phyloP scores from a whole-genome alignment of 2,888 invertebrate species.

The Parascotia fuliginaria region DNA sequence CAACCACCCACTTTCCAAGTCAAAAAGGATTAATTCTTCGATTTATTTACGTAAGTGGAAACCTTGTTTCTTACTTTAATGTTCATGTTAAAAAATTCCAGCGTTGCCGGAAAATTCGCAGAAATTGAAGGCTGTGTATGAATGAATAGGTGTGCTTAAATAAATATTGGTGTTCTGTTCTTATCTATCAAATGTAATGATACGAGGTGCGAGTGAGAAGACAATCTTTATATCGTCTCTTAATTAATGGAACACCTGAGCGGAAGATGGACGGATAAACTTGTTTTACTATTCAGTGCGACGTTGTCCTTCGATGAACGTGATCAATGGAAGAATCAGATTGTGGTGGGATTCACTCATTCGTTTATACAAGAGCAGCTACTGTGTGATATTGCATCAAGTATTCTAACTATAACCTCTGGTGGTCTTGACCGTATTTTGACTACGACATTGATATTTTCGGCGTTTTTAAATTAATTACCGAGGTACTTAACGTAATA shows the following conservation, averaged over 20 bases:
- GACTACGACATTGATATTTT: too few relatives aligned
- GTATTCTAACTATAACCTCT: too few relatives aligned
- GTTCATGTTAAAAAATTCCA: not conserved
- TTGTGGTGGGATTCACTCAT: not conserved
- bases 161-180: slow-evolving; percentile 20
- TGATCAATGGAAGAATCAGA: not conserved
- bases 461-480: too few relatives aligned
- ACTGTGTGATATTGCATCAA: too few relatives aligned
- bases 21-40: slow-evolving; percentile 55
- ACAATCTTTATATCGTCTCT: slow-evolving; percentile 8
- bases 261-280: slow-evolving; percentile 25
- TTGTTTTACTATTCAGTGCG: slow-evolving; percentile 26
- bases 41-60: slow-evolving; percentile 65
- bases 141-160: slow-evolving; percentile 18
- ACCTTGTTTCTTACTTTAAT: slow-evolving; percentile 8
- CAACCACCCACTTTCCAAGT: slow-evolving; percentile 50
- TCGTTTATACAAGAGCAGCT: not conserved
- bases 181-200: slow-evolving; percentile 36
- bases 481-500: too few relatives aligned
- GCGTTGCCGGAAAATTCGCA: slow-evolving; percentile 31
- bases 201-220: slow-evolving; percentile 32
- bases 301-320: slow-evolving; percentile 13
- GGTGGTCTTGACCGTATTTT: too few relatives aligned
- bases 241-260: slow-evolving; percentile 14
- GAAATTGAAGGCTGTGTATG: slow-evolving; percentile 36